Conservation (phyloP, 2,797 vertebrate species). For the Monodelphis domestica region DNA sequence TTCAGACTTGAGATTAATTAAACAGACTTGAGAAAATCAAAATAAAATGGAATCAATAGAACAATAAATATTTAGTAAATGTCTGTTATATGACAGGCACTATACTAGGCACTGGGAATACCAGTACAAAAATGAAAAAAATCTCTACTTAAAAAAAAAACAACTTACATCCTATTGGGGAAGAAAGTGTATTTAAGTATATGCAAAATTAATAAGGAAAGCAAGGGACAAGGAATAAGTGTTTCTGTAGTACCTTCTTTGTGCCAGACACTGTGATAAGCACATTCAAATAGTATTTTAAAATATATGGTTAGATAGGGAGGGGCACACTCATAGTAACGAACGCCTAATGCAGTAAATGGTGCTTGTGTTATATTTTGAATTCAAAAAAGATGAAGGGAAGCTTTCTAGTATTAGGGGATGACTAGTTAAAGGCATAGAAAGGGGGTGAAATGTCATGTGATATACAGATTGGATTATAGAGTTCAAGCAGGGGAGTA, state of each 20-base stretch:
- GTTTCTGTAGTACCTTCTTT: background rate
- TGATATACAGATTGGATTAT: background rate
- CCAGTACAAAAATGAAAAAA: background rate
- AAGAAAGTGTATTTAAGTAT: background rate
- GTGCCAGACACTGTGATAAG: background rate
- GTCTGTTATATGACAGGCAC: background rate
- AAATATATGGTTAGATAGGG: background rate
- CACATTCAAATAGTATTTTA: background rate
- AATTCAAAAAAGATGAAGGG: background rate
- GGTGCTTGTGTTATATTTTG: background rate
- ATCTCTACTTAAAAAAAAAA: background rate
- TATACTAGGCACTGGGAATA: background rate
- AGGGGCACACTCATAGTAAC: background rate
- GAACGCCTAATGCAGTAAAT: background rate
- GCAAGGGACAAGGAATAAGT: background rate
- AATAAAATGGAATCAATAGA: background rate
- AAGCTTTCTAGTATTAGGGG: background rate
- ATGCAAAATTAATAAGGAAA: background rate
- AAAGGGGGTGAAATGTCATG: background rate
- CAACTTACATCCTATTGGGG: background rate
- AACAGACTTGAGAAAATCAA: no score
- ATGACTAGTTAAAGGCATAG: background rate
- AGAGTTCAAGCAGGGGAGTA: background rate
- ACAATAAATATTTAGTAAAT: background rate
- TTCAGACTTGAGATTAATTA: background rate